These are phyloP conservation scores for Hoplostethus atlanticus DNA, from an alignment of 2,797 vertebrate genomes.

Conservation along the genomic window DNA sequence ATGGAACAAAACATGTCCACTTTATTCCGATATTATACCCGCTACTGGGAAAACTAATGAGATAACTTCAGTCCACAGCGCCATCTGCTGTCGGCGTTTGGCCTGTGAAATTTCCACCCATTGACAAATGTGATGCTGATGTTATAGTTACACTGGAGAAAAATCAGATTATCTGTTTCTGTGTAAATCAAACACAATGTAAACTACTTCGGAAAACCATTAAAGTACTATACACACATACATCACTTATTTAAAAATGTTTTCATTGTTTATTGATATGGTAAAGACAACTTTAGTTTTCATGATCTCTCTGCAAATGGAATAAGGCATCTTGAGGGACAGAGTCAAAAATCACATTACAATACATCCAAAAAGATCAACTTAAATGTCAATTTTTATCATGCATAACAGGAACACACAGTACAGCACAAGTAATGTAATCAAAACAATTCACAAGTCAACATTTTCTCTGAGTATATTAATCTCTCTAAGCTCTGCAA, in stretches of 20 bases:
- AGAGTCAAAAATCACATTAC: background rate
- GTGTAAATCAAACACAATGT: background rate
- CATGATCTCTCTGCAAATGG: constrained; percentile 16
- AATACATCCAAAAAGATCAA: constrained; percentile 31
- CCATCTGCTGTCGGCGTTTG: constrained; percentile 51
- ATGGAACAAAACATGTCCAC: background rate
- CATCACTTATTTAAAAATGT: background rate
- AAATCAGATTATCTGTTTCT: background rate
- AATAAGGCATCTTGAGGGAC: constrained; percentile 16
- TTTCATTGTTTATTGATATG: constrained; percentile 27
- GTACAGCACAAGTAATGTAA: constrained; percentile 17
- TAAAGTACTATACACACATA: background rate
- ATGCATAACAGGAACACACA: constrained; percentile 40
- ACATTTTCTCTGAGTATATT: background rate
- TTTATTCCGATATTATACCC: background rate
- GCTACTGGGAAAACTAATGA: background rate
- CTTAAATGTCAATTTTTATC: constrained; percentile 25
- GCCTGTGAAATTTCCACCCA: background rate
- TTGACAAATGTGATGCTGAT: background rate
- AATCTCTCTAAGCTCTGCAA: background rate
- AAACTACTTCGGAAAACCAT: background rate
- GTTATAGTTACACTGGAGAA: background rate
- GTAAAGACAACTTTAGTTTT: constrained; percentile 6
- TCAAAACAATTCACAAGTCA: background rate
- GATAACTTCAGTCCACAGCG: constrained; percentile 26